Evolutionary conservation across 2,797 vertebrate species (phyloP), one percentile per base, ranked within the genome.

Genomic region (Coracias cyanogaster): DNA sequence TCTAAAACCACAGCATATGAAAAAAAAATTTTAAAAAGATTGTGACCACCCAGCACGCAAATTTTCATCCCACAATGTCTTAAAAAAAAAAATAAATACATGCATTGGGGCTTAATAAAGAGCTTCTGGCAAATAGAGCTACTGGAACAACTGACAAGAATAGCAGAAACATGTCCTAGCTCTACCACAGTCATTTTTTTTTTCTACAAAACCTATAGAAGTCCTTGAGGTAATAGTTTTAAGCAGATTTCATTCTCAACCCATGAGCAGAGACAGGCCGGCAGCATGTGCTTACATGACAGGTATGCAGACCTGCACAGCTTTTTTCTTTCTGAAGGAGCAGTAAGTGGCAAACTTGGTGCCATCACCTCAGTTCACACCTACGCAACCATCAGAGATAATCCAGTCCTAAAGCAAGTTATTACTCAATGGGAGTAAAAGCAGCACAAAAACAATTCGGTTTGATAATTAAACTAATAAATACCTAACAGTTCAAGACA

Each of bases 221-320:
- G 87, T 97, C 95, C 96, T 97, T 29, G 28, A 98, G 97, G 97
- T 97, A 97, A 97, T 82, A 97, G 88, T 76, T 98, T 91, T 80
- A 93, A 97, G 92, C 78, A 94, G 91, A 96, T 96, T 97, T 98
- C 94, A 92, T 91, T 94, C 96, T 95, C 83, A 80, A 79, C 64
- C 93, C n/a, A 3, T 73, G 57, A 97, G 90, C 92, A 97, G 92
- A 98, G 70, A 84, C 83, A 93, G 90, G 73, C 92, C 46, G 0
- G 83, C 95, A 94, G 96, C 98, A 98, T 97, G 98, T 97, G 94
- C 77, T 67, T 95, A 97, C 98, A 98, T 9, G 98, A 97, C 17
- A 97, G 95, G 97, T 96, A 98, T 97, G 97, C 28, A 19, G 91
- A 80, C 64, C 86, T 86, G 93, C 80, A 96, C 76, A 61, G 85